phyloP scores from a whole-genome alignment of 2,888 invertebrate species.

The Melinaea menophilus region DNA sequence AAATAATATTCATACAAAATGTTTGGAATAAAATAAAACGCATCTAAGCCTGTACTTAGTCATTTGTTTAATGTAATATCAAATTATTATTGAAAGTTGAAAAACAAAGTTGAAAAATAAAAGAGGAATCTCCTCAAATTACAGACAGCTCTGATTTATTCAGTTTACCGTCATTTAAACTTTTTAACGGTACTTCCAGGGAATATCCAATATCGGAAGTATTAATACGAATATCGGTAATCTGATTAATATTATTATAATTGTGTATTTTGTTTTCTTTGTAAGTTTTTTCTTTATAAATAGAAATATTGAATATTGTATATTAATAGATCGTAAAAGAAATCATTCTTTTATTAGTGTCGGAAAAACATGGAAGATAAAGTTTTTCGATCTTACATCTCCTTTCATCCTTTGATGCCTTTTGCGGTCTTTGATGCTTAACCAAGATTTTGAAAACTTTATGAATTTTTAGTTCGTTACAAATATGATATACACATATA shows the following conservation, averaged over 20 bases:
- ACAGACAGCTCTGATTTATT: constrained; percentile 5
- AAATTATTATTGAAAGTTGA: constrained; percentile 16
- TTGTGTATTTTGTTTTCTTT: too few species aligned
- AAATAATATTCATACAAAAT: too few species aligned
- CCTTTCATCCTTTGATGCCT: background rate
- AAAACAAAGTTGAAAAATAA: constrained; percentile 9
- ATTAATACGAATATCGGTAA: too few species aligned
- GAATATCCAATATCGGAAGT: too few species aligned
- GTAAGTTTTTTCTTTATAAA: too few species aligned
- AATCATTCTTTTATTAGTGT: background rate
- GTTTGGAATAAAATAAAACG: background rate
- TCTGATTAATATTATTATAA: too few species aligned
- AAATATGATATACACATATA: too few species aligned
- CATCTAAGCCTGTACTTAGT: constrained; percentile 1
- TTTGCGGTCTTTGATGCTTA: constrained; percentile 3
- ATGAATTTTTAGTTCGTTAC: too few species aligned
- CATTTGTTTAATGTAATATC: constrained; percentile 14
- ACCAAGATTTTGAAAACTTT: background rate
- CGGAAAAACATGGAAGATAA: background rate
- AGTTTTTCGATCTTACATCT: constrained; percentile 15
- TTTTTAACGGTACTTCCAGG: constrained; percentile 8
- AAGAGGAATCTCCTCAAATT: constrained; percentile 12
- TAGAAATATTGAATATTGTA: too few species aligned
- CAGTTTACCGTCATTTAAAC: constrained; percentile 5
- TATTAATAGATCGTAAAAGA: background rate